Percentiles rank a stretch among this genome's conserved stretches.
Evolutionary conservation across 2,888 invertebrate genomes (phyloP).

Genomic region (Acronicta leporina): DNA sequence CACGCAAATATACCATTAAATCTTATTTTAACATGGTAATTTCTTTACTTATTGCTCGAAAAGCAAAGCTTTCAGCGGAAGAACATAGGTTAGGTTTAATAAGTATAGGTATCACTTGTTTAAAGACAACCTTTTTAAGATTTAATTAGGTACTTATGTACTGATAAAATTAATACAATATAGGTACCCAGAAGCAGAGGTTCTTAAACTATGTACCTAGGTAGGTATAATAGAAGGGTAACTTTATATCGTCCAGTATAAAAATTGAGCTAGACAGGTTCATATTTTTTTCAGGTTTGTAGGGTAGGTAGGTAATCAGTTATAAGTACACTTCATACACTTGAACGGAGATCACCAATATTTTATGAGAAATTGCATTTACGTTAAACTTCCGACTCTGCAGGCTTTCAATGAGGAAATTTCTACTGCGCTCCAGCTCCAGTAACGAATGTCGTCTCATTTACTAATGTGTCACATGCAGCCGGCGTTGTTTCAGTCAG

Average conservation of each 20-base stretch:
- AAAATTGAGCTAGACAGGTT: too few species aligned
- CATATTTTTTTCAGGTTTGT: too few species aligned
- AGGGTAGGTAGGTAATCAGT: too few species aligned
- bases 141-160: neutral
- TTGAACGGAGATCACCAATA: constrained; percentile 35
- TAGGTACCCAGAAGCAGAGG: too few species aligned
- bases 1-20: constrained; percentile 23
- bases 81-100: neutral
- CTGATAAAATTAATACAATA: constrained; percentile 12
- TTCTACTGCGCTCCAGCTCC: constrained; percentile 80
- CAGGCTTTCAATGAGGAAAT: constrained; percentile 75
- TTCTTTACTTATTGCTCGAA: too few species aligned
- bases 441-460: constrained; percentile 89
- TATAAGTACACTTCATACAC: neutral
- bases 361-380: constrained; percentile 47
- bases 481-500: constrained; percentile 85
- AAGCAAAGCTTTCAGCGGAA: neutral
- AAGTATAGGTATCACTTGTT: too few species aligned
- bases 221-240: too few species aligned
- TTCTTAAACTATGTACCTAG: too few species aligned
- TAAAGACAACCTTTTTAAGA: neutral
- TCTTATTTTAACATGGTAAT: constrained; percentile 16
- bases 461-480: constrained; percentile 90
- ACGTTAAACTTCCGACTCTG: constrained; percentile 34
- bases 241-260: too few species aligned